Percentiles rank a stretch among this genome's conserved stretches.
These are phyloP conservation scores for Urocynchramus pylzowi DNA, from an alignment of 2,113 vertebrate species.

Conservation along the genomic window DNA sequence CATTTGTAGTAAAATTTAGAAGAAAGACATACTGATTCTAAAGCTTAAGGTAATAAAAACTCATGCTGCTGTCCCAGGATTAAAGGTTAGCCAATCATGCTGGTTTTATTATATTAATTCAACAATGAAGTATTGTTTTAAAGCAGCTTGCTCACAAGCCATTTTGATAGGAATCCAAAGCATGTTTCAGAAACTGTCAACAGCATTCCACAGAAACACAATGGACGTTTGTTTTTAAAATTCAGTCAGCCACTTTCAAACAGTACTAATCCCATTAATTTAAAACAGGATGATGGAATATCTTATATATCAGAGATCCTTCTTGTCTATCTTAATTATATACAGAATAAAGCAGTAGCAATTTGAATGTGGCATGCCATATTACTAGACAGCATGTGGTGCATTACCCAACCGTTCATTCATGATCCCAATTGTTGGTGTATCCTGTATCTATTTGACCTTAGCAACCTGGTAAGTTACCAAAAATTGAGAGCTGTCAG, in stretches of 20 bases:
- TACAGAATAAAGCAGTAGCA: constrained; percentile 40
- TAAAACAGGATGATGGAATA: constrained; percentile 46
- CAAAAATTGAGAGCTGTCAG: not conserved
- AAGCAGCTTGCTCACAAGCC: constrained; percentile 73
- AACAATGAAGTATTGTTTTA: constrained; percentile 77
- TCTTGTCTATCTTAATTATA: constrained; percentile 35
- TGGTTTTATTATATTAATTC: constrained; percentile 68
- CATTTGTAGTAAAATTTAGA: constrained; percentile 4
- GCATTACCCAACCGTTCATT: not conserved
- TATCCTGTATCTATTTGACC: not conserved
- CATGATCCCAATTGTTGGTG: not conserved
- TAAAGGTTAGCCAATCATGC: constrained; percentile 75
- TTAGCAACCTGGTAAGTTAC: not conserved
- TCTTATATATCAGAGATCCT: not conserved
- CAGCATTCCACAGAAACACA: constrained; percentile 77
- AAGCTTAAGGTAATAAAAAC: constrained; percentile 55
- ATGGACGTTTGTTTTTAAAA: constrained; percentile 68
- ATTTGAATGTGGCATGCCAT: not conserved
- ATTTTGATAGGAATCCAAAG: constrained; percentile 78
- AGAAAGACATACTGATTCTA: constrained; percentile 4
- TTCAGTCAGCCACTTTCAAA: constrained; percentile 48
- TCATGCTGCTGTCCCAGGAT: constrained; percentile 52
- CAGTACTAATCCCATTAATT: constrained; percentile 63
- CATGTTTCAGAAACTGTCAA: constrained; percentile 78
- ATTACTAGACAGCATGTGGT: not conserved